A percentile compares a stretch with the other conserved stretches of the same genome.
Conservation (phyloP, 2,113 vertebrate species). For the Zootoca vivipara region DNA sequence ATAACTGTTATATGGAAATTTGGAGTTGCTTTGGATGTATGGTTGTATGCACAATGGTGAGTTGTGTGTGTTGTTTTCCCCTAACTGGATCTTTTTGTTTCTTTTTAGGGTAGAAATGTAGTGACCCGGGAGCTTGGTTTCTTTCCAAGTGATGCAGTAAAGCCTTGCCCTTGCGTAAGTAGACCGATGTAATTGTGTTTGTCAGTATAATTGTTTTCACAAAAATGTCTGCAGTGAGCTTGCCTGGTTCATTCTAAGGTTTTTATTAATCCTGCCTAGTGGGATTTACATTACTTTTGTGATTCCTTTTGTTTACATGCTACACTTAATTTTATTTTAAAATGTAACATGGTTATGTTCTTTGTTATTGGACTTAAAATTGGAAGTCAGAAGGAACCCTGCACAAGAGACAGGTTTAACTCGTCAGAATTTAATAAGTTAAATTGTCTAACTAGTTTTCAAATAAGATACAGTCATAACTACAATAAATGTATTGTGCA, state of each 20-base stretch:
- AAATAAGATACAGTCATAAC: conserved; percentile 26
- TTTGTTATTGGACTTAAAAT: conserved; percentile 17
- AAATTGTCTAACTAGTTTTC: conserved; percentile 44
- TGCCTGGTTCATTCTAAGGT: conserved; percentile 6
- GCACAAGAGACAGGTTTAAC: conserved; percentile 33
- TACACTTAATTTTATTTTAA: conserved; percentile 30
- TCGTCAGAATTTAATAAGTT: conserved; percentile 49
- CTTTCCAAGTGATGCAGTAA: conserved; percentile 95
- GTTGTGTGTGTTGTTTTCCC: background rate
- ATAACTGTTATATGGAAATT: background rate
- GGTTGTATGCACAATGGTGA: no score
- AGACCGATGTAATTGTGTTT: conserved; percentile 49
- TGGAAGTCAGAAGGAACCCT: conserved; percentile 30
- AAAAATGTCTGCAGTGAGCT: conserved; percentile 22
- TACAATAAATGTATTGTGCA: conserved; percentile 17
- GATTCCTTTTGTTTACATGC: conserved; percentile 4
- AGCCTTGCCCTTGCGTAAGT: conserved; percentile 95
- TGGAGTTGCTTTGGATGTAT: background rate
- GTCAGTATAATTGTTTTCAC: conserved; percentile 15
- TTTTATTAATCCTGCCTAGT: conserved; percentile 44
- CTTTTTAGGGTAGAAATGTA: conserved; percentile 89
- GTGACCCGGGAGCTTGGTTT: conserved; percentile 92
- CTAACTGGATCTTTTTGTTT: conserved; percentile 62
- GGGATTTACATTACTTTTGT: conserved; percentile 3
- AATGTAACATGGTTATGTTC: conserved; percentile 12